Evolutionary conservation across 2,797 vertebrate genomes (phyloP), one percentile per base, ranked within the genome.

Genomic region (Tachyglossus aculeatus): DNA sequence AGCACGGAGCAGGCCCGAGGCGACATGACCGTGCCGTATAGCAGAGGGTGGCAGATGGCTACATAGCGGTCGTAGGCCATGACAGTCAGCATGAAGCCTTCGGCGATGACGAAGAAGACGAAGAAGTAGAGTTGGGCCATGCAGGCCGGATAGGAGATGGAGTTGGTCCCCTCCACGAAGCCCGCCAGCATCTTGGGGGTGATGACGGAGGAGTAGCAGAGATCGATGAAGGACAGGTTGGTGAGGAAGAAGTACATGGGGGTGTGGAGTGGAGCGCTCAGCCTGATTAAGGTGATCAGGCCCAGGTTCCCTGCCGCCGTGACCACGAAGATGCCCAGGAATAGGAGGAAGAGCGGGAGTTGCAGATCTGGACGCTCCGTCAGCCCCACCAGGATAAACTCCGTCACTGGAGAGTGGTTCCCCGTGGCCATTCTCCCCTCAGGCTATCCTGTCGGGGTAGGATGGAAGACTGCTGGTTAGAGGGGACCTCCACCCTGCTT

Each of bases 211-310:
- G 80, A 81, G 13, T 68, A 86, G 39, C 67, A 86, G 39, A 76
- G 63, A 27, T 88, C 84, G 57, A 78, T 76, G 59, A 85, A 31
- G 16, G 85, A 82, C 40, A 88, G 71, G 10, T 87, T 78, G 13
- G n/a, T 59, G 54, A 89, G 78, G 39, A 88, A 89, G 15, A 84
- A 77, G 53, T 77, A 88, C 86, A 86, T 86, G 18, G 78, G 77
- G 2, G 51, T 84, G 6, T 86, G 84, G 24, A 85, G 74, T 10
- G 56, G 74, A 41, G 70, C 22, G 25, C 76, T 64, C 16, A 63
- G 11, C 22, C 39, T 57, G 43, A 85, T 81, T 25, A 83, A 51
- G 3, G 6, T 45, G 44, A 85, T 75, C 51, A 89, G 50, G 10
- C 65, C 53, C 3, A 73, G 32, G 52, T 83, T 89, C 4, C 81